Evolutionary conservation across 2,888 invertebrate genomes (phyloP), one percentile per base, ranked within the genome.

Genomic region (Bhutanitis thaidina): DNA sequence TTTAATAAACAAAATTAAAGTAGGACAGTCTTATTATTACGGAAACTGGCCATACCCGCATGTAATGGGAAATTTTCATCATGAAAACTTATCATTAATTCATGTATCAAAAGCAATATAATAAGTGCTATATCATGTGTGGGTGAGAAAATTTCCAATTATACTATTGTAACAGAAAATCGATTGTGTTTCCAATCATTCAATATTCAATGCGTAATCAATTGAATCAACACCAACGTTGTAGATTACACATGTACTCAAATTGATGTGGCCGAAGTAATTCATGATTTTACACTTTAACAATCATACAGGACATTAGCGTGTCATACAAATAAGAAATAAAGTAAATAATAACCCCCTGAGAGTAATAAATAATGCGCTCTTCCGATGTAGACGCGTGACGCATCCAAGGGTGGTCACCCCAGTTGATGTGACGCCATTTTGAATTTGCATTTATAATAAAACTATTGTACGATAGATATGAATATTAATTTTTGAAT

Each of bases 391-490:
- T 65, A 65, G 70, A 62, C 67, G 64, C 66, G 66, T 65, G 70
- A 60, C 61, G 63, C 16, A 54, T 37, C 13, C 13, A 14, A 44
- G 52, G 59, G 82, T 86, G 84, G 71, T 77, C 56, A 77, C 78
- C 85, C 86, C 74, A 75, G 65, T 59, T 56, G 61, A 52, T 12
- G 55, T 62, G 71, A 63, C 77, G 84, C 85, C 84, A 85, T 85
- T 72, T 83, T 85, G 71, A 64, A 71, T 77, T 75, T 70, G 66
- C 72, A 74, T 75, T 78, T 76, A 62, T 74, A 77, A 79, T 80
- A 74, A 67, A 61, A 67, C 67, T 69, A 73, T 73, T 74, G 69
- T 57, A 40, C 29, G n/a, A 41, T 35, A 40, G 44, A 40, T 15
- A 44, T 51, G 45, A 40, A 51, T 44, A 14, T 12, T 51, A 44